Evolutionary conservation across 2,113 vertebrate genomes (phyloP).

Genomic region (Scolopax mira): DNA sequence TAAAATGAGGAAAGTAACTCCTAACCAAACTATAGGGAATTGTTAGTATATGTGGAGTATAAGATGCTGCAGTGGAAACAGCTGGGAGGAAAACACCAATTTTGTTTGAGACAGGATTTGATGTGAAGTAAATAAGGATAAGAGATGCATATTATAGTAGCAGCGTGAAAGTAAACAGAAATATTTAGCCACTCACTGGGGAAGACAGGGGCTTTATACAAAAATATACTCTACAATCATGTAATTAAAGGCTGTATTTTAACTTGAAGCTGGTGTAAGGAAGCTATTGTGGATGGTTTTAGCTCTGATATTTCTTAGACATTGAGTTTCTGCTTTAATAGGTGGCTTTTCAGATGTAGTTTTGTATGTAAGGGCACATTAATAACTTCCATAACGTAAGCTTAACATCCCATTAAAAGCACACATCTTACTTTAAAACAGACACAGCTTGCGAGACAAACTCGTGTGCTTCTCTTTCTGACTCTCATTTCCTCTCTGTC

Average conservation of each 20-base stretch:
- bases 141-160: neutral
- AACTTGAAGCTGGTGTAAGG: neutral
- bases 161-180: slow-evolving; percentile 13
- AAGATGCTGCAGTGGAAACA: neutral
- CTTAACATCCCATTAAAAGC: neutral
- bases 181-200: neutral
- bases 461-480: neutral
- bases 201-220: neutral
- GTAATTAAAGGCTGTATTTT: slow-evolving; percentile 28
- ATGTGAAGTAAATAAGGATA: neutral
- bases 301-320: neutral
- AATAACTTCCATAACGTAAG: neutral
- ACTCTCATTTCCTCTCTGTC: neutral
- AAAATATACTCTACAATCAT: neutral
- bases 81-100: neutral
- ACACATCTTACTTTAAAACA: neutral
- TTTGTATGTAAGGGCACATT: neutral
- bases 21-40: neutral
- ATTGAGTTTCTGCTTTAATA: neutral
- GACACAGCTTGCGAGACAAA: neutral
- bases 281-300: slow-evolving; percentile 4
- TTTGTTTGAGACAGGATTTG: neutral
- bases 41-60: neutral
- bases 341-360: neutral
- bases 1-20: neutral